phyloP scores from a whole-genome alignment of 2,888 invertebrate genomes.

The Drosophila mimica region DNA sequence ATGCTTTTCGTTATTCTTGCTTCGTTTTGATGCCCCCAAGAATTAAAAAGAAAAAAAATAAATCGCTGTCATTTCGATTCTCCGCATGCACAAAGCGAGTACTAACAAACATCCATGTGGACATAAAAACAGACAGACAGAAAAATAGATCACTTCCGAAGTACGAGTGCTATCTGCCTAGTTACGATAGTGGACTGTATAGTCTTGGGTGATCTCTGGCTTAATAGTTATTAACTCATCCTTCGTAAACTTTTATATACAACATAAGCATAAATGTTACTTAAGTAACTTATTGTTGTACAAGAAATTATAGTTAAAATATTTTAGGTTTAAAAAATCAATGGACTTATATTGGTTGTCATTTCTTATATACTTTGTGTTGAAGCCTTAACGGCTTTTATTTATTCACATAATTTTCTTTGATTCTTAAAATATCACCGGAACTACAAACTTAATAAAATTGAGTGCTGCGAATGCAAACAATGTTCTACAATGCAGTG shows the following conservation, averaged over 20 bases:
- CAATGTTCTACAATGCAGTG: not conserved
- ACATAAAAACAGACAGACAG: constrained; percentile 3
- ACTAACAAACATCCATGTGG: constrained; percentile 14
- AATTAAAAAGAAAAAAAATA: constrained; percentile 13
- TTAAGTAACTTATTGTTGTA: not conserved
- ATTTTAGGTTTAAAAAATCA: not conserved
- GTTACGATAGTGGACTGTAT: constrained; percentile 35
- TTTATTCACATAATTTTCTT: not conserved
- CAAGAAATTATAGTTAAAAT: not conserved
- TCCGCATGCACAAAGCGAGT: not conserved
- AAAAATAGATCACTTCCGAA: not conserved
- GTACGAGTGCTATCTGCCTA: not conserved
- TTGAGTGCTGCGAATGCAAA: not conserved
- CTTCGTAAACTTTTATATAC: not conserved
- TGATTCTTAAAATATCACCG: not conserved
- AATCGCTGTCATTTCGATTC: constrained; percentile 26
- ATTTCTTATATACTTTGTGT: not conserved
- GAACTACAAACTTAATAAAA: not conserved
- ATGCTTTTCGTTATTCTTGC: constrained; percentile 54
- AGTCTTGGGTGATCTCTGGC: constrained; percentile 43
- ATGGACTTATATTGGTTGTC: not conserved
- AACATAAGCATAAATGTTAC: not conserved
- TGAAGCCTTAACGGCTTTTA: not conserved
- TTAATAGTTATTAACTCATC: constrained; percentile 21
- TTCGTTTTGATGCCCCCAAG: constrained; percentile 23